phyloP scores from a whole-genome alignment of 2,797 vertebrate genomes.

The Sebastes dallii region DNA sequence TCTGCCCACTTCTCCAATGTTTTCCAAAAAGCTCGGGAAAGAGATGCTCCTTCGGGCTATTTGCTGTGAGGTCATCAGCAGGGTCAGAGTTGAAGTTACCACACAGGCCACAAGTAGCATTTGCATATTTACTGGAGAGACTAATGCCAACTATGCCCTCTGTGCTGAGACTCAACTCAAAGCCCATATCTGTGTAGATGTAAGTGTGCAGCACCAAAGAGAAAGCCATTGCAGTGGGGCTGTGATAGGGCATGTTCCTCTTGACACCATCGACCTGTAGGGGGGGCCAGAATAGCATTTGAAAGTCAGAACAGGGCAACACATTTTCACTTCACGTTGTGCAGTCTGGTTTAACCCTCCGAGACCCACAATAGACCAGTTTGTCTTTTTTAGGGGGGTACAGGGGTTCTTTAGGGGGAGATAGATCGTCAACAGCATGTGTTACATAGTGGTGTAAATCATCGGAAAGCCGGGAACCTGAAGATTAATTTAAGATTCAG shows the following conservation, averaged over 20 bases:
- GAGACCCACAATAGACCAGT: too few relatives aligned
- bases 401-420: too few relatives aligned
- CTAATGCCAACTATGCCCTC: constrained; percentile 55
- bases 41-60: constrained; percentile 24
- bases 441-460: too few relatives aligned
- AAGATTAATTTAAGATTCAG: too few relatives aligned
- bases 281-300: constrained; percentile 53
- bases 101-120: constrained; percentile 72
- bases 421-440: too few relatives aligned
- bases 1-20: constrained; percentile 69
- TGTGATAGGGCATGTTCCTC: constrained; percentile 62
- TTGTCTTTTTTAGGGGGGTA: too few relatives aligned
- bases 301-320: constrained; percentile 8
- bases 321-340: not conserved
- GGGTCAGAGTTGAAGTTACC: constrained; percentile 74
- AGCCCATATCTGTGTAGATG: constrained; percentile 49
- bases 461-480: too few relatives aligned
- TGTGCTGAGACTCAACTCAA: constrained; percentile 64
- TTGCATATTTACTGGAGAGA: constrained; percentile 69
- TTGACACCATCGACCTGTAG: constrained; percentile 75
- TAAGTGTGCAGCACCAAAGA: constrained; percentile 59
- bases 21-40: constrained; percentile 53
- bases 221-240: constrained; percentile 39
- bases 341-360: not conserved
- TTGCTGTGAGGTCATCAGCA: constrained; percentile 59